Conservation (phyloP, 2,888 invertebrate genomes). For the Drosophila sordidapex region DNA sequence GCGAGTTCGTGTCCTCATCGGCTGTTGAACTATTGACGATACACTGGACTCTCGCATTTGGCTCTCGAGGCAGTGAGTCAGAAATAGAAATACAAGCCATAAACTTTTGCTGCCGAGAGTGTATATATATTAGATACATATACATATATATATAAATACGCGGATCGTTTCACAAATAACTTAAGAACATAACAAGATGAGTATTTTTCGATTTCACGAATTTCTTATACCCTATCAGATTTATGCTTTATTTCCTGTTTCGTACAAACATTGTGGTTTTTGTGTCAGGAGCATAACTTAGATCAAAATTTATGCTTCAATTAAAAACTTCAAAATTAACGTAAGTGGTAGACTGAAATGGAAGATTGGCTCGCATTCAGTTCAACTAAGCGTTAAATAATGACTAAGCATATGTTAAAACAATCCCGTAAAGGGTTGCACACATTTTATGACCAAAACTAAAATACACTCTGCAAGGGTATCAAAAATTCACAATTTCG, state of each 20-base stretch:
- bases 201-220: neutral
- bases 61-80: conserved; percentile 32
- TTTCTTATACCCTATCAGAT: neutral
- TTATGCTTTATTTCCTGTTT: neutral
- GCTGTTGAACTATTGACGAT: conserved; percentile 70
- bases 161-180: conserved; percentile 5
- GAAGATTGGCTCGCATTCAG: neutral
- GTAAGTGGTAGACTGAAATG: neutral
- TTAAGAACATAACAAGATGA: neutral
- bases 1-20: conserved; percentile 47
- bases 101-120: conserved; percentile 3
- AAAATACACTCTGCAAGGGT: neutral
- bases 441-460: neutral
- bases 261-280: neutral
- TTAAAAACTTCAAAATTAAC: neutral
- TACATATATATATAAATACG: neutral
- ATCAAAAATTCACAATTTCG: neutral
- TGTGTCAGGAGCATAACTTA: neutral
- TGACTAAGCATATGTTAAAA: neutral
- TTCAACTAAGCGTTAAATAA: neutral
- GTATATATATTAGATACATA: neutral
- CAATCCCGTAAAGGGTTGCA: neutral
- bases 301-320: neutral
- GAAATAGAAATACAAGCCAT: conserved; percentile 54
- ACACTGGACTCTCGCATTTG: conserved; percentile 31